Evolutionary conservation across 2,888 invertebrate species (phyloP), one percentile per base, ranked within the genome.

Genomic region (Hedychridium roseum): DNA sequence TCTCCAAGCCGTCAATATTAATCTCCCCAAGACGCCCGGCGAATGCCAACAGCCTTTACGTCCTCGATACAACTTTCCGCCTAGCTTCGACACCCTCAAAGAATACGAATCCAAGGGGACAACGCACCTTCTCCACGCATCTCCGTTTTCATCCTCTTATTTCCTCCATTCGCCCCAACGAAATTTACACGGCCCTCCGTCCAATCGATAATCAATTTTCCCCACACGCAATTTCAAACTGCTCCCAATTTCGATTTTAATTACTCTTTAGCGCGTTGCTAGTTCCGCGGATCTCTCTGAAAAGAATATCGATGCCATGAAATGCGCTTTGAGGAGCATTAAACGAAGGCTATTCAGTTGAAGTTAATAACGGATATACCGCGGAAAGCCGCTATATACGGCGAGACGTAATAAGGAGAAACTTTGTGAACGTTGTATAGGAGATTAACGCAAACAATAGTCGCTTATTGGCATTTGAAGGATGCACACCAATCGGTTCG

Each of bases 1-100:
- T 35, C 38, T 47, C 60, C 54, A 56, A 64, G 52, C 54, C 60
- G 66, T 66, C 67, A 67, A 66, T 66, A 66, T 66, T 66, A 66
- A 66, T 66, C 57, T 60, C 41, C 49, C 50, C 46, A 54, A 54
- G 2, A 59, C 59, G 57, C 49, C 36, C 54, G 46, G 39, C 36
- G 60, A 64, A 66, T 66, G 45, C 51, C 51, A 43, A 60, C 46
- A 50, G 42, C n/a, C 27, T n/a, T n/a, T 12, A 27, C 3, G 3
- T 12, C 12, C 9, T 27, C 9, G 27, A 27, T 27, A 27, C 27
- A 27, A 27, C 3, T 27, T 27, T 27, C 27, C 32, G 2, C 2
- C 32, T 12, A 12, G n/a, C n/a, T n/a, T n/a, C n/a, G 32, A 32
- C 9, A 4, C 9, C 14, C 14, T 3, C 17, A 9, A 17, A 32